Base-by-base conservation (phyloP, 2,113 vertebrate species). In the Callionymus lyra region DNA sequence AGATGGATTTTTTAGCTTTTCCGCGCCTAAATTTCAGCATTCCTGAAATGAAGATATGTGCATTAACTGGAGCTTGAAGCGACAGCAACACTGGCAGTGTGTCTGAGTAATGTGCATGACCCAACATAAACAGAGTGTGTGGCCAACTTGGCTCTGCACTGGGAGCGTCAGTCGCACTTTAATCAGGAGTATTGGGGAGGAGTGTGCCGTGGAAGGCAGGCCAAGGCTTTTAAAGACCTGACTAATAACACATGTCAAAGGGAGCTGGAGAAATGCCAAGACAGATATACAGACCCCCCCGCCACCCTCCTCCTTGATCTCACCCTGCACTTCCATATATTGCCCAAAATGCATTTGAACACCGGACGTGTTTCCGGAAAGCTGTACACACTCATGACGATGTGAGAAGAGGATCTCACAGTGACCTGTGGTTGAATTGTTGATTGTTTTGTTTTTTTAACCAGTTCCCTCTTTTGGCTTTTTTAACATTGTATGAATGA, bases 161-260 rank as follows among this genome's bases (percentile, higher is more conserved):
- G 49, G 64, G 53, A 66, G 57, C 53, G 47, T 70, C 68, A 57
- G 64, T 68, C 38, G 58, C 73, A 76, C 75, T 79, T 75, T 82
- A 82, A 82, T 82, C 77, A 82, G 71, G 56, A 60, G 78, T 73
- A 80, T 79, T 68, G 73, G 59, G 63, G 66, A 62, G 63, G 59
- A 72, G 70, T 68, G 53, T 66, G 74, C 55, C 49, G 37, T 48
- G 48, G 57, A 63, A 72, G 43, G 65, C 66, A 71, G 50, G 55
- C 65, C 6, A 45, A 55, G 47, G 72, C 77, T 80, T 80, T 80
- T 79, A 80, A 74, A 76, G 69, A 74, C 67, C 65, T 51, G 50
- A 77, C 73, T 80, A 79, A 79, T 79, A 74, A 70, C 71, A 80
- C 71, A 65, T 66, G 75, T 82, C 70, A 75, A 53, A 77, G 43